These are phyloP conservation scores for Ganaspis brasiliensis DNA, from an alignment of 2,888 invertebrate species.

Conservation along the genomic window DNA sequence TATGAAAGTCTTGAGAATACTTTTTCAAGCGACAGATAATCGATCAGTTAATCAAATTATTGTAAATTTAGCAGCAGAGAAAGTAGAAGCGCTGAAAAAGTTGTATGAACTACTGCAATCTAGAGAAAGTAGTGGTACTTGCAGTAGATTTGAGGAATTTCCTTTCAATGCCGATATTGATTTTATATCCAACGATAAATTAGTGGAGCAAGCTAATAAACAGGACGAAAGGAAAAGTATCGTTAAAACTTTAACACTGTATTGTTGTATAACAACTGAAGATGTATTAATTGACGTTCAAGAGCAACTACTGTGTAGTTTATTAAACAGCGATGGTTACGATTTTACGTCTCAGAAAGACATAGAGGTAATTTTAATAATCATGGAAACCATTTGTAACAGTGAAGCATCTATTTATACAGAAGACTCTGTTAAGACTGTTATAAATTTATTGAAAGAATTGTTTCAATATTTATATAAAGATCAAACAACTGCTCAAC, in stretches of 20 bases:
- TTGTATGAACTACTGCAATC: constrained; percentile 31
- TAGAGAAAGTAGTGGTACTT: constrained; percentile 8
- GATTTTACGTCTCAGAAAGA: constrained; percentile 62
- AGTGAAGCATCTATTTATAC: constrained; percentile 18
- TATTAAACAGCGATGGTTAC: constrained; percentile 69
- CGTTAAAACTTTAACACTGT: constrained; percentile 64
- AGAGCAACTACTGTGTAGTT: constrained; percentile 62
- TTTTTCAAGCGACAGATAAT: constrained; percentile 24
- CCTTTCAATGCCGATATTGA: constrained; percentile 29
- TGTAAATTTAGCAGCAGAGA: neutral
- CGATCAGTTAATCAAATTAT: constrained; percentile 17
- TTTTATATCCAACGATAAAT: constrained; percentile 36
- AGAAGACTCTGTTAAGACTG: constrained; percentile 56
- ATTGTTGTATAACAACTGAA: constrained; percentile 65
- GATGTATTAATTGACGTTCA: constrained; percentile 64
- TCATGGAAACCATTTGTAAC: constrained; percentile 66
- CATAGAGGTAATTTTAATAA: constrained; percentile 70
- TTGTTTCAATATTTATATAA: constrained; percentile 72
- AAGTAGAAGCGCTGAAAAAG: constrained; percentile 4
- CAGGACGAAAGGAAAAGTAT: constrained; percentile 25
- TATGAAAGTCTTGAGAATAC: constrained; percentile 22
- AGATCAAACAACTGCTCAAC: constrained; percentile 72
- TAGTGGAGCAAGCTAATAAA: constrained; percentile 29
- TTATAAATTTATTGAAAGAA: constrained; percentile 69
- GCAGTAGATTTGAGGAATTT: neutral